Evolutionary conservation across 2,888 invertebrate species (phyloP).

Genomic region (Liopterus haemorrhoidalis): DNA sequence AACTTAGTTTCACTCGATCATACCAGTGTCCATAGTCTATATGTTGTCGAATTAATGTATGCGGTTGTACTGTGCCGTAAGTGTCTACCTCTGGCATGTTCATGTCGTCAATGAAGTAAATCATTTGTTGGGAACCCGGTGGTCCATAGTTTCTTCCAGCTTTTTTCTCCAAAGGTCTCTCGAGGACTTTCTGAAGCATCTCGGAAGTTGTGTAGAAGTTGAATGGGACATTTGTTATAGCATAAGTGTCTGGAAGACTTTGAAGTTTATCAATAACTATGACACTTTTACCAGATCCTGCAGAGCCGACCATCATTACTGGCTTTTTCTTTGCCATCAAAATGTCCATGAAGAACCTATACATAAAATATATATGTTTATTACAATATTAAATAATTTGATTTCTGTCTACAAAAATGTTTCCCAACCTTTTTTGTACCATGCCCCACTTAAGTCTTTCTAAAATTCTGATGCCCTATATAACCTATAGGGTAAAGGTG

Average conservation of each 20-base stretch:
- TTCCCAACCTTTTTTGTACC: too few species aligned
- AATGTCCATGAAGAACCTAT: constrained; percentile 84
- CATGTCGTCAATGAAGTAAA: constrained; percentile 93
- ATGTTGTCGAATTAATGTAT: constrained; percentile 86
- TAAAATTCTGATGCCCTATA: too few species aligned
- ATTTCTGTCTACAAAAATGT: too few species aligned
- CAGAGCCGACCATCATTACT: constrained; percentile 84
- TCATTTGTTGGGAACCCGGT: constrained; percentile 83
- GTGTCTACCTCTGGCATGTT: constrained; percentile 96
- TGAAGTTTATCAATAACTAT: constrained; percentile 77
- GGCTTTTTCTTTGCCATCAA: constrained; percentile 72
- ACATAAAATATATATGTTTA: too few species aligned
- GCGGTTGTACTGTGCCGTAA: constrained; percentile 92
- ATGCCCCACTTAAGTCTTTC: too few species aligned
- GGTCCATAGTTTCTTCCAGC: constrained; percentile 91
- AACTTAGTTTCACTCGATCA: constrained; percentile 73
- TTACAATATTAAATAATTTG: too few species aligned
- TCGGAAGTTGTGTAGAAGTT: constrained; percentile 94
- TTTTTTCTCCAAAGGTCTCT: constrained; percentile 90
- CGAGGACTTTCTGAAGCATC: constrained; percentile 81
- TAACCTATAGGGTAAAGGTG: too few species aligned
- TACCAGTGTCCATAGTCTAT: constrained; percentile 96
- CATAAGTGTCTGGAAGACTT: constrained; percentile 67
- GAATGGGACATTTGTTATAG: constrained; percentile 83
- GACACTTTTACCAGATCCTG: constrained; percentile 91